Evolutionary conservation across 2,888 invertebrate genomes (phyloP).

Genomic region (Eristalinus aeneus): DNA sequence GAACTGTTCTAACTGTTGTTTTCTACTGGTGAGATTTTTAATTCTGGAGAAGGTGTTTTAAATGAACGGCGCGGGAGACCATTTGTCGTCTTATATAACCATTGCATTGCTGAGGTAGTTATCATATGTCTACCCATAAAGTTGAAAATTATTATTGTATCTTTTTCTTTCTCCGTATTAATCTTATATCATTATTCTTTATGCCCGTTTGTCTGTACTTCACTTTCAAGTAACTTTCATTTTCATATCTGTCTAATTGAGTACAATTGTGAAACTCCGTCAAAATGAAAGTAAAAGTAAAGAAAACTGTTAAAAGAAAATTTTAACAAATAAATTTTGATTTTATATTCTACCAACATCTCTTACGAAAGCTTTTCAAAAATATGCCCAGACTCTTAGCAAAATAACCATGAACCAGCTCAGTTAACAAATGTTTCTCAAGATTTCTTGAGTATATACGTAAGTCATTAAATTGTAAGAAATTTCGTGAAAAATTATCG

Average conservation of each 20-base stretch:
- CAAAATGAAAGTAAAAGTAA: slow-evolving; percentile 27
- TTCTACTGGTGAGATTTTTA: slow-evolving; percentile 70
- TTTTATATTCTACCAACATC: not conserved
- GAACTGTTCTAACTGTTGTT: slow-evolving; percentile 72
- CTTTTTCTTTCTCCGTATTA: slow-evolving; percentile 11
- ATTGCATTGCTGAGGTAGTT: slow-evolving; percentile 73
- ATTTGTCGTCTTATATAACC: slow-evolving; percentile 72
- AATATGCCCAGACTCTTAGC: not conserved
- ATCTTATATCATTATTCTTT: slow-evolving; percentile 25
- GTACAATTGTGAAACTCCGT: slow-evolving; percentile 24
- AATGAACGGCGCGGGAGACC: slow-evolving; percentile 73
- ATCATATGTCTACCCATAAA: not conserved
- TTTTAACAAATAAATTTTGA: slow-evolving; percentile 4
- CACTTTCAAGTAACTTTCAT: slow-evolving; percentile 29
- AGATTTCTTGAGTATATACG: not conserved
- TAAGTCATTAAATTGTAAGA: not conserved
- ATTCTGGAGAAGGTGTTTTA: slow-evolving; percentile 71
- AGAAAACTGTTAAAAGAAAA: slow-evolving; percentile 19
- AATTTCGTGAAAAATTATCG: not conserved
- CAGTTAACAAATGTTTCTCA: slow-evolving; percentile 3
- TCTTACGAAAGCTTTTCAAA: not conserved
- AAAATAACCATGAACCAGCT: not conserved
- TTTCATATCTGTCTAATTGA: slow-evolving; percentile 8
- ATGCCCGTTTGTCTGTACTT: slow-evolving; percentile 7
- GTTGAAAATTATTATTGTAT: not conserved